Conservation (phyloP, 2,888 invertebrate genomes). For the Ditula angustiorana region DNA sequence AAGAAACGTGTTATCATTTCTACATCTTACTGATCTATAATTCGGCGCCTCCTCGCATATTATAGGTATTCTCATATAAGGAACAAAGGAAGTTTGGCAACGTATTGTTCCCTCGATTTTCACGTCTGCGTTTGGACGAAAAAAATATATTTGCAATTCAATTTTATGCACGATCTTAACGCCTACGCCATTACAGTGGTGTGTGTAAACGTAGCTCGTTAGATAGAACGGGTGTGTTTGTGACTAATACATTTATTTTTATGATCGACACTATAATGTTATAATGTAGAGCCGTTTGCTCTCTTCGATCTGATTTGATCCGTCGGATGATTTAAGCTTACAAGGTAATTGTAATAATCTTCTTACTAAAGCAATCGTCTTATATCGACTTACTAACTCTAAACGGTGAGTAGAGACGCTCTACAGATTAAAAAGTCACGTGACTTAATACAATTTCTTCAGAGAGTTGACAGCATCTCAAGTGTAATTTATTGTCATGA, state of each 20-base stretch:
- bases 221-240: conserved; percentile 13
- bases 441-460: neutral
- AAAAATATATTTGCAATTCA: conserved; percentile 66
- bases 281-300: neutral
- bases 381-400: neutral
- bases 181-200: conserved; percentile 51
- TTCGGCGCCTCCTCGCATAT: conserved; percentile 59
- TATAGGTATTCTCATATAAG: conserved; percentile 60
- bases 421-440: neutral
- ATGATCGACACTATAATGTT: conserved; percentile 10
- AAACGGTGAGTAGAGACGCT: neutral
- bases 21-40: conserved; percentile 45
- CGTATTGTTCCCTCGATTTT: conserved; percentile 69
- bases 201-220: neutral
- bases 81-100: conserved; percentile 82
- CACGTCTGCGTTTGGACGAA: conserved; percentile 66
- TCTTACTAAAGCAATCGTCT: neutral
- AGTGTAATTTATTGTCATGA: too few relatives aligned
- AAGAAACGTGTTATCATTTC: conserved; percentile 21
- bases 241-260: conserved; percentile 5
- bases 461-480: too few relatives aligned
- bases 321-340: neutral
- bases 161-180: conserved; percentile 58
- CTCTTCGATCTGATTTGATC: neutral
- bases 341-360: neutral